These are phyloP conservation scores for Hedychridium roseum DNA, from an alignment of 2,888 invertebrate genomes.

Conservation along the genomic window DNA sequence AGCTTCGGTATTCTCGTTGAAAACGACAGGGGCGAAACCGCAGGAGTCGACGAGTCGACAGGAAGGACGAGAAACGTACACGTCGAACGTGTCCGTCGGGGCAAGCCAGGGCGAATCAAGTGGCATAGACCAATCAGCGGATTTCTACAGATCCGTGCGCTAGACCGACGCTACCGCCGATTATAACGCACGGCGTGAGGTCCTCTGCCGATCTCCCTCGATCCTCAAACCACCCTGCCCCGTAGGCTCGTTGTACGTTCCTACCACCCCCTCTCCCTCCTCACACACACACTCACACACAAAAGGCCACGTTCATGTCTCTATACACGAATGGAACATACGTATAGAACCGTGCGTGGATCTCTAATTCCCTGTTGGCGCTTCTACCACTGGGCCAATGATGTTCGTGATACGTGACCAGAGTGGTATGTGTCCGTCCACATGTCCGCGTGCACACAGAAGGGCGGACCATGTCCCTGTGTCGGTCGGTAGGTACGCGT, in stretches of 20 bases:
- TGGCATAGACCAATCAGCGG: constrained; percentile 55
- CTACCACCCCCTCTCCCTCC: not conserved
- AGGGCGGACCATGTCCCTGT: not conserved
- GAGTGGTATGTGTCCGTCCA: not conserved
- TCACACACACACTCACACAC: constrained; percentile 5
- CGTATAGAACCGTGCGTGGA: too few relatives aligned
- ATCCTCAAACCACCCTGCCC: not conserved
- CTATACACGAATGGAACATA: too few relatives aligned
- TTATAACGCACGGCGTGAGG: constrained; percentile 48
- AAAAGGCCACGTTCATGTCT: constrained; percentile 12
- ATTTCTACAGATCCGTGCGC: constrained; percentile 51
- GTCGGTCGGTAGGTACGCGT: constrained; percentile 12
- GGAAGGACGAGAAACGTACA: constrained; percentile 10
- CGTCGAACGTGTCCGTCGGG: constrained; percentile 21
- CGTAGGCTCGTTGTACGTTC: too few relatives aligned
- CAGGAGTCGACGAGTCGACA: constrained; percentile 22
- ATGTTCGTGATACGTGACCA: constrained; percentile 26
- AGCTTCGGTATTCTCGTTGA: not conserved
- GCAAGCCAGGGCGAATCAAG: constrained; percentile 44
- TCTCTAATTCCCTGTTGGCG: too few relatives aligned
- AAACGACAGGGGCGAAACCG: constrained; percentile 25
- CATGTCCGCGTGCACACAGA: not conserved
- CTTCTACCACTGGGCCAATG: not conserved
- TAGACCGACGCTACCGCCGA: constrained; percentile 48
- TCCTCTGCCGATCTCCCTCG: not conserved